Conservation (phyloP, 1,140 invertebrate genomes). For the Megalonaias nervosa region DNA sequence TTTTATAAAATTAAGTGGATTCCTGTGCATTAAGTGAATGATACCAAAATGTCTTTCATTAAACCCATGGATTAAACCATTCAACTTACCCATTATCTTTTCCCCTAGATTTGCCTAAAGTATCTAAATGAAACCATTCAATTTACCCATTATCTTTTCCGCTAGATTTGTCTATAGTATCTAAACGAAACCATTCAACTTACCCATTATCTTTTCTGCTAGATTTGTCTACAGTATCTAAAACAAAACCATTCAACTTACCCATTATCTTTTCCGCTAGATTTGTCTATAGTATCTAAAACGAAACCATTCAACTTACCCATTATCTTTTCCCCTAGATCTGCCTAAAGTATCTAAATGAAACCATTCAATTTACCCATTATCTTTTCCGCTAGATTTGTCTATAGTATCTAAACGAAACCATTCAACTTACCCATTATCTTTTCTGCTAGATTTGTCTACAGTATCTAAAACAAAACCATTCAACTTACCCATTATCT, state of each 20-base stretch:
- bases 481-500: neutral
- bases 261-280: too few species aligned
- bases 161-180: neutral
- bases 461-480: neutral
- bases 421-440: neutral
- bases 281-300: neutral
- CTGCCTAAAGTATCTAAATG: neutral
- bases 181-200: neutral
- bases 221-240: conserved; percentile 55
- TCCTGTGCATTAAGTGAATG: too few species aligned
- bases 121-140: neutral
- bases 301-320: neutral
- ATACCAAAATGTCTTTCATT: too few species aligned
- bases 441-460: too few species aligned
- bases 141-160: neutral
- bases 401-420: conserved; percentile 56
- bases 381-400: conserved; percentile 41
- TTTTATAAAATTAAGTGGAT: too few species aligned
- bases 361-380: conserved; percentile 6
- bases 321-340: neutral
- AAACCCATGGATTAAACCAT: neutral
- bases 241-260: too few species aligned
- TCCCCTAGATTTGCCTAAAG: neutral
- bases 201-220: conserved; percentile 35
- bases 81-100: neutral